Evolutionary conservation across 2,797 vertebrate genomes (phyloP), one percentile per base, ranked within the genome.

Genomic region (Pangasius macronema): DNA sequence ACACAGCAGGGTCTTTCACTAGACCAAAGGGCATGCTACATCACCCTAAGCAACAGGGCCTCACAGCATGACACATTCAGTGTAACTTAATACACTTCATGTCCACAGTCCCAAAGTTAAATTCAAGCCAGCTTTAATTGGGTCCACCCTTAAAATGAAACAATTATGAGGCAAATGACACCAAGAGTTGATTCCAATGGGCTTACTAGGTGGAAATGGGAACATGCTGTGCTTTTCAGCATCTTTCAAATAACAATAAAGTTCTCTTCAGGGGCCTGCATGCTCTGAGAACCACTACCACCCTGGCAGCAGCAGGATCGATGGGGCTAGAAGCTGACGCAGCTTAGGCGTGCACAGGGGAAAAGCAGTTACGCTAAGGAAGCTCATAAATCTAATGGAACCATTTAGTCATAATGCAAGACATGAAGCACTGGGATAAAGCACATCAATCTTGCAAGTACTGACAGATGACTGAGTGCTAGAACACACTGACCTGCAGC

Each of bases 171-270:
- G 13, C 11, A 53, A 76, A 53, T 30, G 6, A 55, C 73, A 55
- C 30, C n/a, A 33, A 55, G 75, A 55, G 51, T 20, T 3, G 8
- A 20, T 33, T 55, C 46, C 49, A 33, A 0, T 77, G 49, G 55
- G 16, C 16, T 77, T 30, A 53, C 22, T 57, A 63, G 36, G 11
- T 65, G 59, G 27, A 82, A 65, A 65, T 1, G 13, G 16, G 36
- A 91, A 89, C 93, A 91, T 90, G 89, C 77, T 83, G 81, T 88
- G 89, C 87, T 89, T 93, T 88, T 94, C 92, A 94, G 89, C 92
- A 92, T 93, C 89, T 94, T 90, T 4, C 63, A 91, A 86, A 49
- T 14, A 49, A 14, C 42, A 46, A 46, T 42, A 87, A 92, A 92
- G 87, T 88, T 90, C 90, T 90, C 93, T 93, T 93, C 93, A 93